Conservation (phyloP, 2,113 vertebrate genomes). For the Prionailurus viverrinus region DNA sequence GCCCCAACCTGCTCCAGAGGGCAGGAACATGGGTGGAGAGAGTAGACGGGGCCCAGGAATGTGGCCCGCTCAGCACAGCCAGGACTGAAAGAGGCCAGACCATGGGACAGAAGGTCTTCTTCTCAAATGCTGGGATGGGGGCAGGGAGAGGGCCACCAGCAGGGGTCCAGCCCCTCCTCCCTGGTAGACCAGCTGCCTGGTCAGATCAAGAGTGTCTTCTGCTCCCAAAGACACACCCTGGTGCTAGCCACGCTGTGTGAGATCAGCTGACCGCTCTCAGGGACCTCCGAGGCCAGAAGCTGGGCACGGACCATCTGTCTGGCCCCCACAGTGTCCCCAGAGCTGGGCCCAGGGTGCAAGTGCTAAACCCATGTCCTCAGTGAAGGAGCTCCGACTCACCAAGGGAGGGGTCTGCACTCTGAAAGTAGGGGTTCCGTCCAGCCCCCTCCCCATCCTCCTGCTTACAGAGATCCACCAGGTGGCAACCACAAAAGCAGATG, state of each 20-base stretch:
- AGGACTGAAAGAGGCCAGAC: neutral
- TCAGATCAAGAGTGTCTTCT: neutral
- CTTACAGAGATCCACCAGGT: neutral
- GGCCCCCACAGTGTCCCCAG: neutral
- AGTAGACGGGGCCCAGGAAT: conserved; percentile 41
- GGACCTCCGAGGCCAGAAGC: neutral
- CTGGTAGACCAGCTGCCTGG: neutral
- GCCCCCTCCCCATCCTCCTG: neutral
- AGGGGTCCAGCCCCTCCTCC: neutral
- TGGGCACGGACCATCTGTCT: neutral
- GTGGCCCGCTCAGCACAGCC: conserved; percentile 18
- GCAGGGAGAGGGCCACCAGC: neutral
- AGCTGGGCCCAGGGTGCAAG: neutral
- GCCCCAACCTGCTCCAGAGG: conserved; percentile 74
- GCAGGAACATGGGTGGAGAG: conserved; percentile 68
- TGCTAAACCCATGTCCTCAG: neutral
- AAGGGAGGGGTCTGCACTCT: neutral
- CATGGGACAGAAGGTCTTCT: neutral
- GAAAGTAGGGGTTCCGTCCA: neutral
- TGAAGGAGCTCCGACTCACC: neutral
- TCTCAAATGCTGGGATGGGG: neutral
- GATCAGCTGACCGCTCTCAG: neutral
- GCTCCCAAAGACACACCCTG: neutral
- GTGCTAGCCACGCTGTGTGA: neutral
- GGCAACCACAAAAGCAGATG: neutral